A percentile compares a stretch with the other conserved stretches of the same genome.
These are phyloP conservation scores for Calyptommatus sinebrachiatus DNA, from an alignment of 2,113 vertebrate genomes.

Conservation along the genomic window DNA sequence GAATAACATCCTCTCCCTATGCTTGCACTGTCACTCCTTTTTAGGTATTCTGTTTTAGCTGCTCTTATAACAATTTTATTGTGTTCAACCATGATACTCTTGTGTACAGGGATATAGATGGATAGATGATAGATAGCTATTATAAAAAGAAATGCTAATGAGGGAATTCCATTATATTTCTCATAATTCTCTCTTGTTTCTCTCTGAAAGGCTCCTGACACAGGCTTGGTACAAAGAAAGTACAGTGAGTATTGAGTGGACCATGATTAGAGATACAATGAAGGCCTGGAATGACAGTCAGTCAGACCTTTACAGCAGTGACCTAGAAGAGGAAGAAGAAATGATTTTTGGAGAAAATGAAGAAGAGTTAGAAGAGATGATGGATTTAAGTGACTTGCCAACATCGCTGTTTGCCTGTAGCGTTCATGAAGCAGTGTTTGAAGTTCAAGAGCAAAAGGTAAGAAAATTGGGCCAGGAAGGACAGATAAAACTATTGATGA, in stretches of 20 bases:
- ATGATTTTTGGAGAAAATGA: conserved; percentile 92
- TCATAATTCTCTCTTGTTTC: neutral
- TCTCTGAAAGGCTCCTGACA: conserved; percentile 24
- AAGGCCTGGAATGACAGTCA: conserved; percentile 85
- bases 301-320: conserved; percentile 88
- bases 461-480: conserved; percentile 16
- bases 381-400: conserved; percentile 92
- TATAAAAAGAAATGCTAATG: conserved; percentile 10
- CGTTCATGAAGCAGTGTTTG: conserved; percentile 85
- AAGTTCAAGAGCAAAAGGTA: conserved; percentile 84
- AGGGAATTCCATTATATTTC: neutral
- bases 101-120: too few species aligned
- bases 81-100: too few species aligned
- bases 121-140: neutral
- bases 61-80: too few species aligned
- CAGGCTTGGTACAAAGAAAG: conserved; percentile 19
- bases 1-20: too few species aligned
- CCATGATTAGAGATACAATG: conserved; percentile 81
- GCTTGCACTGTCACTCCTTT: too few species aligned
- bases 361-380: conserved; percentile 87
- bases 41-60: too few species aligned
- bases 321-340: conserved; percentile 86
- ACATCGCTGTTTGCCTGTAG: conserved; percentile 89
- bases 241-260: conserved; percentile 11
- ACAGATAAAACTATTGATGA: neutral